These are phyloP conservation scores for Siniperca obscura DNA, from an alignment of 2,797 vertebrate genomes.

Conservation along the genomic window DNA sequence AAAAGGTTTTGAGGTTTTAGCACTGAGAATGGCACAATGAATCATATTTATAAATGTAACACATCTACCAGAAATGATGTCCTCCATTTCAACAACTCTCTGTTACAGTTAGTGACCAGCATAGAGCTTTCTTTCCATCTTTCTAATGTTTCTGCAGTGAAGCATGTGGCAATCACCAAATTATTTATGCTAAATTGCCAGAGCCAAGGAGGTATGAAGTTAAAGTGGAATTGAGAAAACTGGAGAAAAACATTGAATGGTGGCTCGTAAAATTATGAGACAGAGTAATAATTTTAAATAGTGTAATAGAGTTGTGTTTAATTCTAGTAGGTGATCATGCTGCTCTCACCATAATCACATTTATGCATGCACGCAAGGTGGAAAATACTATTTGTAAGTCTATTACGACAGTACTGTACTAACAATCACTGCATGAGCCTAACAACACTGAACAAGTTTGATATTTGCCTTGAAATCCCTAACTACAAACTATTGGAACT, in stretches of 20 bases:
- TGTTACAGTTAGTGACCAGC: constrained; percentile 63
- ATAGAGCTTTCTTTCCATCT: constrained; percentile 63
- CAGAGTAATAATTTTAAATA: constrained; percentile 71
- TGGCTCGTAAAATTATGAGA: constrained; percentile 73
- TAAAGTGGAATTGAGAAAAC: constrained; percentile 57
- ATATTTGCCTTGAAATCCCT: constrained; percentile 28
- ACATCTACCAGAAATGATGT: constrained; percentile 50
- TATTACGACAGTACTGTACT: constrained; percentile 47
- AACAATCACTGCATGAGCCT: constrained; percentile 48
- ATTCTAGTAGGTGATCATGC: constrained; percentile 68
- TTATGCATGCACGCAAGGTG: constrained; percentile 56
- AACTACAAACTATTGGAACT: constrained; percentile 16
- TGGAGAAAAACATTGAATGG: constrained; percentile 53
- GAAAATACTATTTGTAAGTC: constrained; percentile 64
- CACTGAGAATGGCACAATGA: constrained; percentile 45
- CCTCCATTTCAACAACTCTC: constrained; percentile 67
- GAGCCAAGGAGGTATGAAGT: constrained; percentile 63
- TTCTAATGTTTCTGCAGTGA: constrained; percentile 63
- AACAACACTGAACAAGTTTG: constrained; percentile 38
- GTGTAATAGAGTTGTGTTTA: constrained; percentile 65
- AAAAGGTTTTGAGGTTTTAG: constrained; percentile 58
- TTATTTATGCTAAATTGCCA: constrained; percentile 70
- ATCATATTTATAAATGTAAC: constrained; percentile 62
- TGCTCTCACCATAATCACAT: constrained; percentile 71
- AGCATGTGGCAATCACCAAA: constrained; percentile 68